Percentiles rank a stretch among this genome's conserved stretches.
Evolutionary conservation across 2,113 vertebrate genomes (phyloP).

Genomic region (Hippocampus mohnikei): DNA sequence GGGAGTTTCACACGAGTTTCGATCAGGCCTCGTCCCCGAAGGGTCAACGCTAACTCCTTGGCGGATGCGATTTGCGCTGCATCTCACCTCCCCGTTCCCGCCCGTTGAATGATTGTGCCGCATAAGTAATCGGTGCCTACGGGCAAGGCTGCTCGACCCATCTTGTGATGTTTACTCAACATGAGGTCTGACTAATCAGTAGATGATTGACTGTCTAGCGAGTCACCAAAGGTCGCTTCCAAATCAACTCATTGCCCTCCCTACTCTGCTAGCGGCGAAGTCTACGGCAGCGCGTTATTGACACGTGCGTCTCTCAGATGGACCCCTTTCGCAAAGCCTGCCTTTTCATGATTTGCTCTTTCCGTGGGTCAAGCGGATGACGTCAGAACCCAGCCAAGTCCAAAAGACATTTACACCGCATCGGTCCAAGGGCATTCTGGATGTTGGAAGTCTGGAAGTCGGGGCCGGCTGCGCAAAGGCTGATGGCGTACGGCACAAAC

Average conservation of each 20-base stretch:
- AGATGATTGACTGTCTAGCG: conserved; percentile 13
- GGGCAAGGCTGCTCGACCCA: conserved; percentile 15
- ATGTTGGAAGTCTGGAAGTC: conserved; percentile 1
- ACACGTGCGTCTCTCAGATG: conserved; percentile 3
- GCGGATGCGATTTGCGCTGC: background rate
- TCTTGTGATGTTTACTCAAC: conserved; percentile 23
- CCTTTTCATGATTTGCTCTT: conserved; percentile 1
- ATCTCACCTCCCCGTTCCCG: conserved; percentile 7
- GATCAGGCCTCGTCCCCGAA: background rate
- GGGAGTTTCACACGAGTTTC: no score
- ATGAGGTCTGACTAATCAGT: conserved; percentile 28
- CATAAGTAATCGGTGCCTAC: conserved; percentile 18
- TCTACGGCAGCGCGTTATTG: background rate
- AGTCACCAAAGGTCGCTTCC: conserved; percentile 17
- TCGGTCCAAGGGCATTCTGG: conserved; percentile 3
- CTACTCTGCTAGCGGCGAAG: conserved; percentile 2
- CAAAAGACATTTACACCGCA: background rate
- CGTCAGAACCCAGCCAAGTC: no score
- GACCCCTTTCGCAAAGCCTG: conserved; percentile 5
- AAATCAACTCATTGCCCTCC: conserved; percentile 3
- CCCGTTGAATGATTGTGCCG: conserved; percentile 9
- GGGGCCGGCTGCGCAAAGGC: background rate
- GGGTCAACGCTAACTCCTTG: background rate
- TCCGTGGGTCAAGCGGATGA: conserved; percentile 9
- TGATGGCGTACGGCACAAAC: conserved; percentile 18